Evolutionary conservation across 2,888 invertebrate species (phyloP).

Genomic region (Myopa testacea): DNA sequence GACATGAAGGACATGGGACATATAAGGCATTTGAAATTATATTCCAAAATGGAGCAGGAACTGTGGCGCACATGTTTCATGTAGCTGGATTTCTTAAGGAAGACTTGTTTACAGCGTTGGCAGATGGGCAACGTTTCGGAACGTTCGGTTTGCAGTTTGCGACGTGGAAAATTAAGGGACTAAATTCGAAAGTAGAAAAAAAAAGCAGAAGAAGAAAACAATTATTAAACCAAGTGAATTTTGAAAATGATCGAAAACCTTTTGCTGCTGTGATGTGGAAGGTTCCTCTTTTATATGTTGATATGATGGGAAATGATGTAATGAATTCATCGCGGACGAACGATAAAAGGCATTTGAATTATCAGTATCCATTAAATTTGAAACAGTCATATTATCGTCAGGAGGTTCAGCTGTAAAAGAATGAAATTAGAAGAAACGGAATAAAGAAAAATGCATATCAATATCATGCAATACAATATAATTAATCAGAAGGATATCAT

Average conservation of each 20-base stretch:
- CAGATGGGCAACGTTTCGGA: slow-evolving; percentile 61
- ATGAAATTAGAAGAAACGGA: neutral
- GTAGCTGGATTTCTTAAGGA: slow-evolving; percentile 62
- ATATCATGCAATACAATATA: too few species aligned
- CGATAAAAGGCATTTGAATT: slow-evolving; percentile 18
- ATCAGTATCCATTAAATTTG: slow-evolving; percentile 51
- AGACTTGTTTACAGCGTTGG: slow-evolving; percentile 64
- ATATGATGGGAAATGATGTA: slow-evolving; percentile 1
- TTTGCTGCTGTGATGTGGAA: slow-evolving; percentile 32
- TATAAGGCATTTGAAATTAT: slow-evolving; percentile 61
- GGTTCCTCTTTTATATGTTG: slow-evolving; percentile 30
- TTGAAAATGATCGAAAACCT: slow-evolving; percentile 1
- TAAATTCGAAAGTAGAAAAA: slow-evolving; percentile 39
- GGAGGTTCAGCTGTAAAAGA: slow-evolving; percentile 53
- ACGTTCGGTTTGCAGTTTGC: slow-evolving; percentile 61
- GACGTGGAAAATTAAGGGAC: slow-evolving; percentile 59
- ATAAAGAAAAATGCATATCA: neutral
- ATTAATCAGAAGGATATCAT: too few species aligned
- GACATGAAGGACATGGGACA: slow-evolving; percentile 65
- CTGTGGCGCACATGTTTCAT: slow-evolving; percentile 61
- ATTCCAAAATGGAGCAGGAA: slow-evolving; percentile 61
- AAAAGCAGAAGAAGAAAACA: slow-evolving; percentile 18
- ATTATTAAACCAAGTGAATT: neutral
- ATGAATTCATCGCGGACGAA: neutral
- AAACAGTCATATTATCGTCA: slow-evolving; percentile 55